Conservation (phyloP, 1,140 invertebrate species). For the Neodiprion lecontei region DNA sequence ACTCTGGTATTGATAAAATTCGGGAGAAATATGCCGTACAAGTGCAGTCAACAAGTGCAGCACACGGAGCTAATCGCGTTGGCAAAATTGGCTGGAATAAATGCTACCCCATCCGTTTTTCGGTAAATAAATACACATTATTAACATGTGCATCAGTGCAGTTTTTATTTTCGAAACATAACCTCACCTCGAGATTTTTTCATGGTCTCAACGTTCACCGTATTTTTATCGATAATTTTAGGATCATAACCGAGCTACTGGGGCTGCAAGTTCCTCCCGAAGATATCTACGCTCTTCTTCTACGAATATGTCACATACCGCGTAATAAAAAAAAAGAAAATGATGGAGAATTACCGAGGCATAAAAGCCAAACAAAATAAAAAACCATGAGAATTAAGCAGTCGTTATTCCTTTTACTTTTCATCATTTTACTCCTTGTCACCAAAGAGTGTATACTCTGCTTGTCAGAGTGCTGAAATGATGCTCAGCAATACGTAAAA, state of each 20-base stretch:
- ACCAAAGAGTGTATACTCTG: no score
- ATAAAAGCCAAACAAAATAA: slow-evolving; percentile 13
- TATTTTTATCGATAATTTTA: slow-evolving; percentile 21
- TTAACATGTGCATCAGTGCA: slow-evolving; percentile 7
- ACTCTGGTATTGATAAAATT: no score
- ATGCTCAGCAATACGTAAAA: no score
- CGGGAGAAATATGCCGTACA: slow-evolving; percentile 34
- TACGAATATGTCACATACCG: slow-evolving; percentile 35
- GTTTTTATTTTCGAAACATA: background rate
- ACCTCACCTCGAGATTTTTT: slow-evolving; percentile 14
- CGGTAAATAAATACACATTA: slow-evolving; percentile 34
- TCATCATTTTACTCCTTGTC: background rate
- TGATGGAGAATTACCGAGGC: background rate
- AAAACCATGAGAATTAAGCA: slow-evolving; percentile 14
- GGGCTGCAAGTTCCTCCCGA: slow-evolving; percentile 45
- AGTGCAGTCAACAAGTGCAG: slow-evolving; percentile 29
- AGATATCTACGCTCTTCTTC: slow-evolving; percentile 45
- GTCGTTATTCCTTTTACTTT: slow-evolving; percentile 9
- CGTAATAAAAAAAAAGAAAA: slow-evolving; percentile 27
- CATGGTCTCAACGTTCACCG: background rate
- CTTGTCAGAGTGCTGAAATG: no score
- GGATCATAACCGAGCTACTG: slow-evolving; percentile 46
- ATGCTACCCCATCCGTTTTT: slow-evolving; percentile 38
- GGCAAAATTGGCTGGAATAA: slow-evolving; percentile 46
- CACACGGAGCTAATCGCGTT: slow-evolving; percentile 38